Evolutionary conservation across 1,140 invertebrate species (phyloP), one percentile per base, ranked within the genome.

Genomic region (Stegodyphus mimosarum): DNA sequence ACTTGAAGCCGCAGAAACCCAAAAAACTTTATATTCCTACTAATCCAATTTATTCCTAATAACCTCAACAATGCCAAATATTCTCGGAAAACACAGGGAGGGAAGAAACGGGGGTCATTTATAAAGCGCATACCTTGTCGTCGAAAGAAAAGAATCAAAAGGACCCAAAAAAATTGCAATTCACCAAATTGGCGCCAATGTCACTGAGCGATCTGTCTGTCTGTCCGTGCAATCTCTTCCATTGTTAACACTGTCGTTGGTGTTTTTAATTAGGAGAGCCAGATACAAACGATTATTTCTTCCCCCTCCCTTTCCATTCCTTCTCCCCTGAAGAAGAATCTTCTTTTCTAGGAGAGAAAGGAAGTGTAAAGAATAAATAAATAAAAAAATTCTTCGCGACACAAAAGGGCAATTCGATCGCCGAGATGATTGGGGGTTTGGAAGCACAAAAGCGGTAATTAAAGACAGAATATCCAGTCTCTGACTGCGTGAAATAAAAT

Each of bases 141-240:
- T 75, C 81, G 33, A 70, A 84, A 76, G 64, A 63, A 52, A 49
- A 60, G 49, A 63, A 52, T 9, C 6, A 74, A 66, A 55, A 74
- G 55, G 53, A 74, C 51, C 64, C 73, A 78, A 52, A 18, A 33
- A 53, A 52, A 17, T 49, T 51, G 13, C 9, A 55, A 74, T 83
- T 66, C 80, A 74, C 17, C 81, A 69, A 84, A 69, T 75, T 76
- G 81, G 81, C 81, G 81, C 81, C 81, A 76, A 76, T 84, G 81
- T 84, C 81, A 84, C n/a, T 75, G 81, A 73, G 17, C 18, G 33
- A 49, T 71, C 69, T 49, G 9, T 15, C 15, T 13, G 11, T n/a
- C 76, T 17, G 49, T 18, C 51, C 78, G 72, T 63, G 70, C 64
- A 60, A 48, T 48, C 7, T 71, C 17, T 71, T 52, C 17, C 33